phyloP scores from a whole-genome alignment of 1,140 invertebrate species.

The Antheraea mylitta region DNA sequence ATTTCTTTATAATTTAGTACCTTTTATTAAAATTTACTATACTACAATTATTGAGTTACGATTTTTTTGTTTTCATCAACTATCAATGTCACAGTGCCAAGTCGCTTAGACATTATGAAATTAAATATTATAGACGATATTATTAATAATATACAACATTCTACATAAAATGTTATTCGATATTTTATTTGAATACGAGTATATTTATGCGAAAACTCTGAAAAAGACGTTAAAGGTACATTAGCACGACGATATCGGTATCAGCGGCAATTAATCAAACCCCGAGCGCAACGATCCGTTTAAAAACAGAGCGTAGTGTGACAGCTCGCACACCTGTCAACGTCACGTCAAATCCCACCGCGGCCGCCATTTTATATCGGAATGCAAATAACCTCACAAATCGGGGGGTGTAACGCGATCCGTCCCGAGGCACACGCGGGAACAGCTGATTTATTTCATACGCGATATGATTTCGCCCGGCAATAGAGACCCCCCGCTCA shows the following conservation, averaged over 20 bases:
- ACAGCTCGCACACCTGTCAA: conserved; percentile 63
- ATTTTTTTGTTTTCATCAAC: too few species aligned
- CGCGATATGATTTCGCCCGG: conserved; percentile 65
- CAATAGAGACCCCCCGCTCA: conserved; percentile 48
- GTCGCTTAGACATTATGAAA: too few species aligned
- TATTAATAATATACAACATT: too few species aligned
- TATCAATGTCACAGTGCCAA: too few species aligned
- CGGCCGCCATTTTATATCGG: conserved; percentile 62
- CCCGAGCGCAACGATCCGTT: conserved; percentile 27
- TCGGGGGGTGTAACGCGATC: conserved; percentile 62
- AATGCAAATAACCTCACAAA: conserved; percentile 67
- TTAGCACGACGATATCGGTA: neutral
- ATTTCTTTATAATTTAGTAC: too few species aligned
- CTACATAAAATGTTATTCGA: neutral
- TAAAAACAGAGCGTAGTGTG: conserved; percentile 43
- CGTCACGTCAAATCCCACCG: conserved; percentile 56
- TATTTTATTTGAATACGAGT: neutral
- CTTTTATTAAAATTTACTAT: too few species aligned
- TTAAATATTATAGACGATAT: too few species aligned
- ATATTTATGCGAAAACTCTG: neutral
- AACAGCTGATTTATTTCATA: conserved; percentile 69
- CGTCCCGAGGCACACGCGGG: conserved; percentile 48
- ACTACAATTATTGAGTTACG: too few species aligned
- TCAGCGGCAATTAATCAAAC: conserved; percentile 36
- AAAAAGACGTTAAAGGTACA: neutral